Percentiles rank a stretch among this genome's conserved stretches.
Evolutionary conservation across 2,113 vertebrate species (phyloP).

Genomic region (Hippocampus zosterae): DNA sequence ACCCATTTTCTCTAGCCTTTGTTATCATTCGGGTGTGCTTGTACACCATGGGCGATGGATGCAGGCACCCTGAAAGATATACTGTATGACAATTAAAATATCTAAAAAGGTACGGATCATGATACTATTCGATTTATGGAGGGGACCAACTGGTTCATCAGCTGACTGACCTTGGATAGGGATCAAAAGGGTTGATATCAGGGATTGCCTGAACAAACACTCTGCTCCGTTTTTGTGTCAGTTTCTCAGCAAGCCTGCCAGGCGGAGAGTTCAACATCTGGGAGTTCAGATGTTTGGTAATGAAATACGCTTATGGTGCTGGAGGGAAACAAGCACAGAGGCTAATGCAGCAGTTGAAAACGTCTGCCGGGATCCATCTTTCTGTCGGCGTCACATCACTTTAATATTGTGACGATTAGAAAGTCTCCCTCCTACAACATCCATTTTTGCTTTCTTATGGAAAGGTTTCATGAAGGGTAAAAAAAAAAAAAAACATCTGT

Average conservation of each 20-base stretch:
- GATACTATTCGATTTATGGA: not conserved
- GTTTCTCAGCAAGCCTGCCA: conserved; percentile 58
- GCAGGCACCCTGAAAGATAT: not conserved
- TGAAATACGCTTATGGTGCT: conserved; percentile 70
- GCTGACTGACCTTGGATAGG: conserved; percentile 35
- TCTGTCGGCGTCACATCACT: conserved; percentile 10
- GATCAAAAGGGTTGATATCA: conserved; percentile 60
- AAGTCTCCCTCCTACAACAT: not conserved
- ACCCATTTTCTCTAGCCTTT: not conserved
- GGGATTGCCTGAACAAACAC: conserved; percentile 45
- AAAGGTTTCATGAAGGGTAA: too few species aligned
- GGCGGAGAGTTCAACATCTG: conserved; percentile 70
- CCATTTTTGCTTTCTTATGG: not conserved
- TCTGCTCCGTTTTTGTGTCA: conserved; percentile 32
- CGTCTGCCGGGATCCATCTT: conserved; percentile 41
- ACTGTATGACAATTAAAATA: not conserved
- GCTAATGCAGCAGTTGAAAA: conserved; percentile 63
- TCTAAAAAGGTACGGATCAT: not conserved
- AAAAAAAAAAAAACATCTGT: too few species aligned
- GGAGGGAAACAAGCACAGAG: conserved; percentile 56
- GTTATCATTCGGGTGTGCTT: conserved; percentile 1
- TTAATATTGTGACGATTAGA: not conserved
- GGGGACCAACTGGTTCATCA: conserved; percentile 11
- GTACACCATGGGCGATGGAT: too few species aligned
- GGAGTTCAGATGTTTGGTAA: conserved; percentile 74